A percentile compares a stretch with the other conserved stretches of the same genome.
phyloP scores from a whole-genome alignment of 2,888 invertebrate genomes.

The Cantharis nigra region DNA sequence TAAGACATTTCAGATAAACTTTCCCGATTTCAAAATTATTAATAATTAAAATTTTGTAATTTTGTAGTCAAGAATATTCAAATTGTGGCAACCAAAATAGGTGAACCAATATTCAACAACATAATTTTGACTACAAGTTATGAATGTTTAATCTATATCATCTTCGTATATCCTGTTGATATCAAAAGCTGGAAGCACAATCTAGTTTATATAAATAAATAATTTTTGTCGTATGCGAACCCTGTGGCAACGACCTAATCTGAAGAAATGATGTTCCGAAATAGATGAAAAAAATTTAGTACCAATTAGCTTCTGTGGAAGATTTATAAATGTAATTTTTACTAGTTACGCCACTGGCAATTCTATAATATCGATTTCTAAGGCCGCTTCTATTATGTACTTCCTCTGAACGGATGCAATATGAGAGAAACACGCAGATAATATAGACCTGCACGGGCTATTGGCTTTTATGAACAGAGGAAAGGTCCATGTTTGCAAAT shows the following conservation, averaged over 20 bases:
- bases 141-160: not conserved
- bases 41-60: not conserved
- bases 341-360: no score
- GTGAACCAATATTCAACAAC: not conserved
- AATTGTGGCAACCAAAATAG: not conserved
- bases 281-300: no score
- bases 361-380: no score
- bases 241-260: not conserved
- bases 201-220: not conserved
- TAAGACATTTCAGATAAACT: not conserved
- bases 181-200: not conserved
- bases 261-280: not conserved
- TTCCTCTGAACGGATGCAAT: no score
- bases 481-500: no score
- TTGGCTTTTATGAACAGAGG: no score
- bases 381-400: no score
- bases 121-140: not conserved
- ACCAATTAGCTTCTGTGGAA: no score
- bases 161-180: not conserved
- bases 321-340: no score
- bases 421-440: no score
- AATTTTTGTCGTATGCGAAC: not conserved
- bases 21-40: not conserved
- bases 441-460: no score
- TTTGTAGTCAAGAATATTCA: not conserved